A percentile compares a stretch with the other conserved stretches of the same genome.
Conservation (phyloP, 1,140 invertebrate species). For the Penaeus japonicus region DNA sequence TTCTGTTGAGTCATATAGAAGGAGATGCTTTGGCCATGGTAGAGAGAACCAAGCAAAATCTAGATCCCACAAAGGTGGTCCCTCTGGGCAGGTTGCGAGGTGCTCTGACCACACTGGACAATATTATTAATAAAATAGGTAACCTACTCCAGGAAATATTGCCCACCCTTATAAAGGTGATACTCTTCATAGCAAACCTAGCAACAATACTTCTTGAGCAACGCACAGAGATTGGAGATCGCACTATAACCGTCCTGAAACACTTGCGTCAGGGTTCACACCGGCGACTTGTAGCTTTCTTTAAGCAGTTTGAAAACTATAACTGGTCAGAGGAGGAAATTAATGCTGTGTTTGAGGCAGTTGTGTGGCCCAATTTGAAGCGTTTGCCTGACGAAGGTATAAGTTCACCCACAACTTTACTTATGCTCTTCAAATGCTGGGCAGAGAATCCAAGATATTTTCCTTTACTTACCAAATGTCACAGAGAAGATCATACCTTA, state of each 20-base stretch:
- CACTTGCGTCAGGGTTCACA: slow-evolving; percentile 67
- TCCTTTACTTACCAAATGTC: slow-evolving; percentile 73
- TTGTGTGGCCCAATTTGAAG: slow-evolving; percentile 82
- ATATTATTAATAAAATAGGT: slow-evolving; percentile 86
- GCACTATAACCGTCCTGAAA: slow-evolving; percentile 74
- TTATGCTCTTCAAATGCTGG: slow-evolving; percentile 82
- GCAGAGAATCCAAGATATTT: slow-evolving; percentile 79
- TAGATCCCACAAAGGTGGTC: slow-evolving; percentile 72
- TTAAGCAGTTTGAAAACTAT: slow-evolving; percentile 80
- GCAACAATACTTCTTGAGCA: slow-evolving; percentile 70
- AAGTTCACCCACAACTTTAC: slow-evolving; percentile 80
- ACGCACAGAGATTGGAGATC: slow-evolving; percentile 69
- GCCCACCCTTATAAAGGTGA: slow-evolving; percentile 75
- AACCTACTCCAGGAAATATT: slow-evolving; percentile 76
- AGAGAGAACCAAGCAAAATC: slow-evolving; percentile 64
- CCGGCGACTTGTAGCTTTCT: slow-evolving; percentile 71
- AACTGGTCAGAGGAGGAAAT: slow-evolving; percentile 76
- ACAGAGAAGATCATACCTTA: slow-evolving; percentile 64
- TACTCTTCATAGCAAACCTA: slow-evolving; percentile 75
- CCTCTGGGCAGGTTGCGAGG: slow-evolving; percentile 79
- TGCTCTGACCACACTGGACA: slow-evolving; percentile 78
- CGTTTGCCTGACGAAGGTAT: slow-evolving; percentile 82
- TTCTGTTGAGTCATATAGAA: slow-evolving; percentile 74
- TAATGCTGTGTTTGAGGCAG: slow-evolving; percentile 77
- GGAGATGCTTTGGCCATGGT: slow-evolving; percentile 64